Conservation (phyloP, 2,888 invertebrate genomes). For the Aleiodes testaceus region DNA sequence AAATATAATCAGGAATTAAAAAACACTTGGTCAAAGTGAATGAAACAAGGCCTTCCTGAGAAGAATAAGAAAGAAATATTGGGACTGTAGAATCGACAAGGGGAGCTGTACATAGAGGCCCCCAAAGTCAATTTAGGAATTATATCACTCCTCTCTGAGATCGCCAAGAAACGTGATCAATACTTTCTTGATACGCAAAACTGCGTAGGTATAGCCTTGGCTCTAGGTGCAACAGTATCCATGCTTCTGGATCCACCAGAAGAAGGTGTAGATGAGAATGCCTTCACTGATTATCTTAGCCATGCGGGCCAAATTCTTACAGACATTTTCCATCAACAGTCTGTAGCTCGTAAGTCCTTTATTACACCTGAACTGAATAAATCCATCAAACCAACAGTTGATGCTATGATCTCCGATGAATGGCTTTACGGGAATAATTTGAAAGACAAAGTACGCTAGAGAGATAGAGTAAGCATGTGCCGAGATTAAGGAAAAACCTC, state of each 20-base stretch:
- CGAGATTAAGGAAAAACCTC: slow-evolving; percentile 34
- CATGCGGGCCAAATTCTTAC: slow-evolving; percentile 37
- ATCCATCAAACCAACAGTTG: slow-evolving; percentile 27
- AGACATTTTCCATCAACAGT: slow-evolving; percentile 32
- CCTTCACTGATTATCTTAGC: slow-evolving; percentile 29
- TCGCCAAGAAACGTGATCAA: slow-evolving; percentile 43
- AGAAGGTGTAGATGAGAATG: too few species aligned
- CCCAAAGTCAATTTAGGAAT: slow-evolving; percentile 43
- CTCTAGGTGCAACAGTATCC: slow-evolving; percentile 40
- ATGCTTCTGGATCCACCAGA: too few species aligned
- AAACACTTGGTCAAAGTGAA: slow-evolving; percentile 57
- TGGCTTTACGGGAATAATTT: slow-evolving; percentile 44
- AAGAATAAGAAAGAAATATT: slow-evolving; percentile 35
- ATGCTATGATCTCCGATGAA: slow-evolving; percentile 27
- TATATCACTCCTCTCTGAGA: slow-evolving; percentile 34
- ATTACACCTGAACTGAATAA: slow-evolving; percentile 41
- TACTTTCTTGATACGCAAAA: slow-evolving; percentile 44
- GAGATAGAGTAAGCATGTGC: slow-evolving; percentile 39
- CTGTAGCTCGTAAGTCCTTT: slow-evolving; percentile 27
- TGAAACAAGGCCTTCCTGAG: slow-evolving; percentile 55
- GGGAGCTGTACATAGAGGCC: slow-evolving; percentile 41
- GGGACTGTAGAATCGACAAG: slow-evolving; percentile 40
- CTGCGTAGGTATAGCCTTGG: slow-evolving; percentile 41
- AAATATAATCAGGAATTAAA: slow-evolving; percentile 40
- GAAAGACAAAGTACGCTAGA: slow-evolving; percentile 29